Conservation (phyloP, 1,140 invertebrate species). For the roundworm (Caenorhabditis elegans) region WBcel235 BX284605.5:11347501-11348000, state of each 20-base stretch:
- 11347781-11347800: slow-evolving; percentile 21
- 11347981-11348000: too few species aligned
- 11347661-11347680: background rate
- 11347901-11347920: background rate
- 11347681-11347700: background rate
- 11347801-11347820: background rate
- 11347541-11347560: background rate
- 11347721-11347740: background rate
- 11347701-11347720: background rate
- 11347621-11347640: too few species aligned
- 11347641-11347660: too few species aligned
- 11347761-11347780: background rate
- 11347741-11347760: background rate
- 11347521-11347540: background rate
- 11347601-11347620: too few species aligned
- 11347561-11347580: too few species aligned
- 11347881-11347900: background rate
- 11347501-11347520: background rate
- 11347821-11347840: slow-evolving; percentile 25
- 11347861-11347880: background rate
- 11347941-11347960: too few species aligned
- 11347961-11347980: too few species aligned
- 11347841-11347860: background rate
- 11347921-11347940: too few species aligned
- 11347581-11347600: too few species aligned